phyloP scores from a whole-genome alignment of 2,888 invertebrate species.

The Oxyscelio sp. region DNA sequence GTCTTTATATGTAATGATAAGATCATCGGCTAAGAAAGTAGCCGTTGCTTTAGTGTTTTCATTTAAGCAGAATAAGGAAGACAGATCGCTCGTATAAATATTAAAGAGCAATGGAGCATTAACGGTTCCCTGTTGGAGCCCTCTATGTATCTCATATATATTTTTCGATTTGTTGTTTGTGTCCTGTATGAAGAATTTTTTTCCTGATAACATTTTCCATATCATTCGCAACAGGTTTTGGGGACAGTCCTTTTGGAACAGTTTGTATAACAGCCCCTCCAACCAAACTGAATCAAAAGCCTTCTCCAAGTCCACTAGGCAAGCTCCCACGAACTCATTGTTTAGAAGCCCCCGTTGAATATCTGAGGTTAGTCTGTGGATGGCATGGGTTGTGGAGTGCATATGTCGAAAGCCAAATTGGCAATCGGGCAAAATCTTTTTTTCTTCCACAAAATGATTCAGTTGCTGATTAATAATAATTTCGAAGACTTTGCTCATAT shows the following conservation, averaged over 20 bases:
- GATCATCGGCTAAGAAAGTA: constrained; percentile 4
- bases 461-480: no score
- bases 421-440: no score
- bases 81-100: constrained; percentile 13
- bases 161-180: not conserved
- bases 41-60: not conserved
- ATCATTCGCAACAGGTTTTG: constrained; percentile 33
- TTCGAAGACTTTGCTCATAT: no score
- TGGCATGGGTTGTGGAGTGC: constrained; percentile 70
- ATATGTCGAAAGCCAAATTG: constrained; percentile 67
- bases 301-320: no score
- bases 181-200: not conserved
- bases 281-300: no score
- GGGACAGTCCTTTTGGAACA: no score
- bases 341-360: no score
- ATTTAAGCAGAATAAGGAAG: no score
- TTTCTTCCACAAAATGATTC: no score
- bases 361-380: constrained; percentile 42
- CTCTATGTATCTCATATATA: not conserved
- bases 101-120: constrained; percentile 5
- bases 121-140: constrained; percentile 17
- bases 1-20: not conserved
- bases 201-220: constrained; percentile 29
- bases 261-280: no score
- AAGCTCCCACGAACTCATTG: not conserved